Evolutionary conservation across 2,888 invertebrate species (phyloP).

Genomic region (Neoascia interrupta): DNA sequence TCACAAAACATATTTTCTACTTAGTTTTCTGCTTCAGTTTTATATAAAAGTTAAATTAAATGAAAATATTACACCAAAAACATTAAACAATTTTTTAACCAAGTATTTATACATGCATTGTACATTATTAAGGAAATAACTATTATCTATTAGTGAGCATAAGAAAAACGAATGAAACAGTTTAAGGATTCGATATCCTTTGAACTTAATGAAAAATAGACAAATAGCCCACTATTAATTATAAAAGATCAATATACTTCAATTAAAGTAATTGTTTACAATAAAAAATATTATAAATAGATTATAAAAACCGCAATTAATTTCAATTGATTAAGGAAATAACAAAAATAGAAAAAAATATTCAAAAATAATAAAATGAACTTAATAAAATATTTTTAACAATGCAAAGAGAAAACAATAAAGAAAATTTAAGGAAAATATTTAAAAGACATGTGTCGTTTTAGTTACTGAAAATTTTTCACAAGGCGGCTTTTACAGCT

Average conservation of each 20-base stretch:
- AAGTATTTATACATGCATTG: neutral
- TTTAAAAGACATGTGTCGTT: neutral
- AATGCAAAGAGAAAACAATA: conserved; percentile 54
- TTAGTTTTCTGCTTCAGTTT: conserved; percentile 30
- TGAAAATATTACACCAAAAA: neutral
- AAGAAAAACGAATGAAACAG: conserved; percentile 4
- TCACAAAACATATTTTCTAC: conserved; percentile 57
- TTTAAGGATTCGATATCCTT: conserved; percentile 17
- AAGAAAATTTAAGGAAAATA: conserved; percentile 36
- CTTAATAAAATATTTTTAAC: conserved; percentile 46
- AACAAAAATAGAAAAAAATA: conserved; percentile 10
- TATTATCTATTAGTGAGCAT: conserved; percentile 9
- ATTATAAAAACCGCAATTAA: conserved; percentile 35
- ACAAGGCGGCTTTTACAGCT: no score
- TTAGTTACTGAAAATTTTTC: no score
- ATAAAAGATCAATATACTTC: conserved; percentile 5
- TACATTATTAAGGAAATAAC: conserved; percentile 11
- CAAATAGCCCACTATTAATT: conserved; percentile 50
- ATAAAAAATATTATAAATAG: conserved; percentile 2
- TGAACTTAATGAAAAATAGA: conserved; percentile 12
- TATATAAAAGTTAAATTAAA: conserved; percentile 28
- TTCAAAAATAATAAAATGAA: conserved; percentile 1
- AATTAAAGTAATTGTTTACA: conserved; percentile 12
- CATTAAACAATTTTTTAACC: conserved; percentile 24
- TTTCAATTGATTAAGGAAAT: conserved; percentile 34